Evolutionary conservation across 35 echinoderm and acorn worm genomes (phyloP).

Genomic region (Ophiothrix spiculata): DNA sequence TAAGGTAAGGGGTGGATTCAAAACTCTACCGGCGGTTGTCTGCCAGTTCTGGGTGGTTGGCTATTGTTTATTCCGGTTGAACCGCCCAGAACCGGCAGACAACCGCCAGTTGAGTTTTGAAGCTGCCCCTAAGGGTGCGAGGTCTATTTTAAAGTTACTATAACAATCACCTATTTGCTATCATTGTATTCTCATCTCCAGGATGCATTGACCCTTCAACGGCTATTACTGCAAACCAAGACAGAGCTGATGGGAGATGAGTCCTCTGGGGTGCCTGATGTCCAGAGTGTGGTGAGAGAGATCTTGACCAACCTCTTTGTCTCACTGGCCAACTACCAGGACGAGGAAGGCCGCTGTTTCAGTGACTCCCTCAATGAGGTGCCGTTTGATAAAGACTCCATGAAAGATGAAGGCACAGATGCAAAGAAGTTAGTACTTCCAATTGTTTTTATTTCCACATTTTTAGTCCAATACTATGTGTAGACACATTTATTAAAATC

Average conservation of each 20-base stretch:
- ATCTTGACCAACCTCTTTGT: constrained; percentile 94
- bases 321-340: constrained; percentile 93
- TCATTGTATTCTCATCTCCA: constrained; percentile 3
- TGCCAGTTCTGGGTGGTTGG: too few relatives aligned
- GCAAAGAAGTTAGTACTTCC: constrained; percentile 18
- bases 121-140: too few relatives aligned
- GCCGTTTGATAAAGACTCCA: constrained; percentile 73
- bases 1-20: too few relatives aligned
- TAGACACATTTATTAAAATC: too few relatives aligned
- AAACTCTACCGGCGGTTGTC: too few relatives aligned
- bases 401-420: constrained; percentile 11
- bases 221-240: constrained; percentile 83
- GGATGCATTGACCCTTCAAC: constrained; percentile 94
- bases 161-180: background rate
- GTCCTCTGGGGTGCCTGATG: constrained; percentile 86
- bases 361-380: constrained; percentile 93
- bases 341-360: constrained; percentile 92
- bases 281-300: constrained; percentile 84
- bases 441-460: background rate
- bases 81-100: too few relatives aligned
- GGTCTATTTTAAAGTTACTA: background rate
- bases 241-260: constrained; percentile 90
- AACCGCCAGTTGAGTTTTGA: too few relatives aligned
- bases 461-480: too few relatives aligned
- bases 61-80: too few relatives aligned